phyloP scores from a whole-genome alignment of 2,113 vertebrate genomes.

The Dascyllus trimaculatus region DNA sequence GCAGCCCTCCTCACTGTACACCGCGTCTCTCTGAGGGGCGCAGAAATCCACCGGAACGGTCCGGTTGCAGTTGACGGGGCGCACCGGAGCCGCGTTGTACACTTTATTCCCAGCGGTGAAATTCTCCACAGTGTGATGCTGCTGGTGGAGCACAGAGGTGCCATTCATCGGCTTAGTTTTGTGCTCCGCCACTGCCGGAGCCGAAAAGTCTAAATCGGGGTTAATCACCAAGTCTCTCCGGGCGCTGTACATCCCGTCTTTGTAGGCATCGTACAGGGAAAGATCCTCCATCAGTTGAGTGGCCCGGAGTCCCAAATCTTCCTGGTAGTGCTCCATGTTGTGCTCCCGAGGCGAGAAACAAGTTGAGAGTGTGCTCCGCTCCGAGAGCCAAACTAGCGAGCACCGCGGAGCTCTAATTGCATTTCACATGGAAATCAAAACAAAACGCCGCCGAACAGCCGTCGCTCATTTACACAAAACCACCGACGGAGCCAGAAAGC shows the following conservation, averaged over 20 bases:
- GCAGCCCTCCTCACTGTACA: slow-evolving; percentile 83
- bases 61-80: slow-evolving; percentile 81
- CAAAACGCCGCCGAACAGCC: slow-evolving; percentile 77
- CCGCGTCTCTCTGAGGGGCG: slow-evolving; percentile 78
- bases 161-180: slow-evolving; percentile 85
- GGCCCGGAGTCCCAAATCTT: slow-evolving; percentile 87
- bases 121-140: slow-evolving; percentile 83
- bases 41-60: slow-evolving; percentile 81
- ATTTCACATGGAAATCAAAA: slow-evolving; percentile 85
- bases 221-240: slow-evolving; percentile 81
- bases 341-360: slow-evolving; percentile 62
- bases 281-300: slow-evolving; percentile 90
- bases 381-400: slow-evolving; percentile 71
- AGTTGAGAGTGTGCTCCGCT: slow-evolving; percentile 72
- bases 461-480: slow-evolving; percentile 65
- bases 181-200: slow-evolving; percentile 73
- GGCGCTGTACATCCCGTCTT: slow-evolving; percentile 79
- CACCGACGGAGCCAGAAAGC: slow-evolving; percentile 36
- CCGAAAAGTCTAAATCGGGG: slow-evolving; percentile 83
- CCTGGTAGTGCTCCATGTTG: slow-evolving; percentile 89
- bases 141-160: slow-evolving; percentile 80
- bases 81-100: slow-evolving; percentile 81
- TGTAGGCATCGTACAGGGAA: slow-evolving; percentile 84
- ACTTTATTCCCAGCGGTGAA: slow-evolving; percentile 84
- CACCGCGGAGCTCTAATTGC: slow-evolving; percentile 76